A percentile compares a stretch with the other conserved stretches of the same genome.
These are phyloP conservation scores for Sapajus apella DNA, from an alignment of 2,113 vertebrate species.

Conservation along the genomic window DNA sequence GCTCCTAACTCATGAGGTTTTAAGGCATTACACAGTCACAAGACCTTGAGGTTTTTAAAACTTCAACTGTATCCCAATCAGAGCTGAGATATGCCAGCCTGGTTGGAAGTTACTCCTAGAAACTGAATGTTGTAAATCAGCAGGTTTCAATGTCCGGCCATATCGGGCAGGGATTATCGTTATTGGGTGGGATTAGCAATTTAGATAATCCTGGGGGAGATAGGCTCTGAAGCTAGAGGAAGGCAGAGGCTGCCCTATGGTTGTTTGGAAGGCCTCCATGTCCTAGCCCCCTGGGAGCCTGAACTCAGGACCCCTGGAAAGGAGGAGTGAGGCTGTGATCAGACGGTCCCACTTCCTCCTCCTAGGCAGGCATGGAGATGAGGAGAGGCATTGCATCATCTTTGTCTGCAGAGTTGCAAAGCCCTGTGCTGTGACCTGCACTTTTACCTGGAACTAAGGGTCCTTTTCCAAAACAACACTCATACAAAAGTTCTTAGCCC, in stretches of 20 bases:
- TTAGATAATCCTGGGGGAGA: neutral
- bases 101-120: neutral
- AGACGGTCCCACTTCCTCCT: neutral
- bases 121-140: neutral
- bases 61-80: neutral
- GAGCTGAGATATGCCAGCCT: neutral
- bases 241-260: neutral
- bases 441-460: neutral
- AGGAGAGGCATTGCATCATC: neutral
- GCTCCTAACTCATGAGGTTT: neutral
- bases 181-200: neutral
- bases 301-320: neutral
- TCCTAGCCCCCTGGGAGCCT: neutral
- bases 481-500: neutral
- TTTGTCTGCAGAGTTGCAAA: neutral
- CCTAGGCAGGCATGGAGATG: too few species aligned
- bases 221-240: neutral
- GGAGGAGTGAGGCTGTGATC: neutral
- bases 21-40: neutral
- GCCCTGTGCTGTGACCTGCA: neutral
- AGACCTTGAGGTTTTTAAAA: neutral
- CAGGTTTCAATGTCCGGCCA: neutral
- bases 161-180: neutral
- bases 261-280: neutral
- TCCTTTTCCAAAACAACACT: neutral